Percentiles rank a stretch among this genome's conserved stretches.
Conservation (phyloP, 2,888 invertebrate genomes). For the Sminthurinus aureus region DNA sequence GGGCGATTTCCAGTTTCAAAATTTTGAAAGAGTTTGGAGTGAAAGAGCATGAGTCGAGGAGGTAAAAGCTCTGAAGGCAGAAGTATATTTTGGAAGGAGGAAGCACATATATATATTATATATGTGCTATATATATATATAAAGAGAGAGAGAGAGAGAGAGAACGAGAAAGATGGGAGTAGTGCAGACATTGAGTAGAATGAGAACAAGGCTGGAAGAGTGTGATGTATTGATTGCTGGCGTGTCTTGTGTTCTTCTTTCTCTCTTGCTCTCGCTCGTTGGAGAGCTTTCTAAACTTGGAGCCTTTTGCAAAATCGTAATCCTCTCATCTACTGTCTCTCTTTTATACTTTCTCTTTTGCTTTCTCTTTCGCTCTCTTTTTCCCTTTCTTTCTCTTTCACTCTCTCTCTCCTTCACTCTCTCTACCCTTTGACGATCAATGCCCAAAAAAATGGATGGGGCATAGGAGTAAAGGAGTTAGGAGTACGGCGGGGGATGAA, state of each 20-base stretch:
- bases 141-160: constrained; percentile 10
- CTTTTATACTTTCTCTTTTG: too few species aligned
- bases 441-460: constrained; percentile 28
- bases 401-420: too few species aligned
- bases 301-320: constrained; percentile 29
- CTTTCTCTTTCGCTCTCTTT: too few species aligned
- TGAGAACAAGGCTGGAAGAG: not conserved
- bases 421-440: constrained; percentile 28
- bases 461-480: not conserved
- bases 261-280: not conserved
- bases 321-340: constrained; percentile 24
- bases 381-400: too few species aligned
- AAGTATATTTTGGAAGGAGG: constrained; percentile 7
- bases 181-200: constrained; percentile 10
- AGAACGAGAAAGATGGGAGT: constrained; percentile 30
- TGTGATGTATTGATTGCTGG: constrained; percentile 30
- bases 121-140: too few species aligned
- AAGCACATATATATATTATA: not conserved
- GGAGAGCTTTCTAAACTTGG: constrained; percentile 23
- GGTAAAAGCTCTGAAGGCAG: constrained; percentile 4
- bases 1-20: not conserved
- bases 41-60: constrained; percentile 35
- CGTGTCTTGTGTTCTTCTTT: constrained; percentile 23
- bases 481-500: constrained; percentile 16
- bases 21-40: constrained; percentile 24